Conservation (phyloP, 1,140 invertebrate species). For the Drosophila funebris region DNA sequence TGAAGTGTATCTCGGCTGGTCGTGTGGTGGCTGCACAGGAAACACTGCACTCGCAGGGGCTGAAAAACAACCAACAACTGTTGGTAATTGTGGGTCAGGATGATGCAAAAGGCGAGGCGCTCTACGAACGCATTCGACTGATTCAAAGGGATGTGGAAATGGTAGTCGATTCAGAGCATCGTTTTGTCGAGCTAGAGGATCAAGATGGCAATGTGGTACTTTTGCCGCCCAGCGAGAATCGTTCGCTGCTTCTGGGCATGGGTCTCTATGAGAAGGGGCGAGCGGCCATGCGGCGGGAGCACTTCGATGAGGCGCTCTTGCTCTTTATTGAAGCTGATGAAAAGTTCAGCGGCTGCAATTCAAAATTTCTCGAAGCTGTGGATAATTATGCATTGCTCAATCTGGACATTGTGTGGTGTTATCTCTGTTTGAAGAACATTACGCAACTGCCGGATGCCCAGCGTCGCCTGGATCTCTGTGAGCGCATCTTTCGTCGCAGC, state of each 20-base stretch:
- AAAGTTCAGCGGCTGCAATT: constrained; percentile 88
- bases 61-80: constrained; percentile 88
- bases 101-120: constrained; percentile 47
- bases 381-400: constrained; percentile 92
- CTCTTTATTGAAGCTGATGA: constrained; percentile 90
- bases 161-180: constrained; percentile 56
- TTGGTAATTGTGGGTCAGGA: constrained; percentile 86
- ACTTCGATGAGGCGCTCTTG: constrained; percentile 88
- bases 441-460: constrained; percentile 89
- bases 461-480: constrained; percentile 87
- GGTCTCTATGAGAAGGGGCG: constrained; percentile 91
- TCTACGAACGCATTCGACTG: constrained; percentile 67
- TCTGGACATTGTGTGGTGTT: constrained; percentile 94
- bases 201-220: constrained; percentile 89
- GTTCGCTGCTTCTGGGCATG: constrained; percentile 89
- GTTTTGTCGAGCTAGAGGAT: constrained; percentile 87
- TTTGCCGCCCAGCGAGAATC: constrained; percentile 87
- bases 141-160: constrained; percentile 70
- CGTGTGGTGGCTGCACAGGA: constrained; percentile 85
- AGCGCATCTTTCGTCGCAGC: constrained; percentile 87
- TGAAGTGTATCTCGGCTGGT: constrained; percentile 89
- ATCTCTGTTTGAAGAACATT: constrained; percentile 89
- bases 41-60: constrained; percentile 85
- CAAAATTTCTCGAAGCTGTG: constrained; percentile 87
- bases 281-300: constrained; percentile 86